These are phyloP conservation scores for Lepidochrysops patricia DNA, from an alignment of 2,888 invertebrate species.

Conservation along the genomic window DNA sequence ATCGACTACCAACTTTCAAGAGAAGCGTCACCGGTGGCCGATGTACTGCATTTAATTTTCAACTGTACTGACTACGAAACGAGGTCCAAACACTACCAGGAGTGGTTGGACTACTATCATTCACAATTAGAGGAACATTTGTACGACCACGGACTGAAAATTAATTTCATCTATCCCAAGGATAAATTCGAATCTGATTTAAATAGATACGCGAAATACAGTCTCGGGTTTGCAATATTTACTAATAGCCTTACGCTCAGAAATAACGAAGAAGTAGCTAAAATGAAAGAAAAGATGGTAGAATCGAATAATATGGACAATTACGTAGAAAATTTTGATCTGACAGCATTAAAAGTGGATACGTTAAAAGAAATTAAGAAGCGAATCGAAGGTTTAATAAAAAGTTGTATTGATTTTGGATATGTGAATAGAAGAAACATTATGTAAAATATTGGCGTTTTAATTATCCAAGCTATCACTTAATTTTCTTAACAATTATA, in stretches of 20 bases:
- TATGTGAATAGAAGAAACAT: too few relatives aligned
- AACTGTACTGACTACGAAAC: constrained; percentile 34
- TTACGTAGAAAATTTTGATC: neutral
- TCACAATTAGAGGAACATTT: constrained; percentile 28
- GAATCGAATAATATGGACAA: neutral
- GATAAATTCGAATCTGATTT: constrained; percentile 33
- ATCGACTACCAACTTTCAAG: constrained; percentile 35
- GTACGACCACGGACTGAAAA: constrained; percentile 27
- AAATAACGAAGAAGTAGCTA: constrained; percentile 3
- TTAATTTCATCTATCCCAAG: constrained; percentile 28
- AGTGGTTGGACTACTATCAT: constrained; percentile 34
- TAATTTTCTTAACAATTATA: too few relatives aligned
- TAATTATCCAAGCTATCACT: too few relatives aligned
- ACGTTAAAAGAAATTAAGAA: constrained; percentile 20
- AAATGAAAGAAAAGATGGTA: neutral
- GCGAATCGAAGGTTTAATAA: constrained; percentile 24
- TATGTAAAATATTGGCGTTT: too few relatives aligned
- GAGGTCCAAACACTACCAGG: constrained; percentile 27
- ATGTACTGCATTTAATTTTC: constrained; percentile 32
- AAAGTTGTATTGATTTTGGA: constrained; percentile 27
- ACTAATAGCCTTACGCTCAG: neutral
- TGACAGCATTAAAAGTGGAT: neutral
- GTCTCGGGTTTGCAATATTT: constrained; percentile 22
- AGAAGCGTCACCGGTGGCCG: constrained; percentile 28
- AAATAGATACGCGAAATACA: constrained; percentile 28